Base-by-base conservation (phyloP, 2,888 invertebrate genomes). In the Trimorus sp. region DNA sequence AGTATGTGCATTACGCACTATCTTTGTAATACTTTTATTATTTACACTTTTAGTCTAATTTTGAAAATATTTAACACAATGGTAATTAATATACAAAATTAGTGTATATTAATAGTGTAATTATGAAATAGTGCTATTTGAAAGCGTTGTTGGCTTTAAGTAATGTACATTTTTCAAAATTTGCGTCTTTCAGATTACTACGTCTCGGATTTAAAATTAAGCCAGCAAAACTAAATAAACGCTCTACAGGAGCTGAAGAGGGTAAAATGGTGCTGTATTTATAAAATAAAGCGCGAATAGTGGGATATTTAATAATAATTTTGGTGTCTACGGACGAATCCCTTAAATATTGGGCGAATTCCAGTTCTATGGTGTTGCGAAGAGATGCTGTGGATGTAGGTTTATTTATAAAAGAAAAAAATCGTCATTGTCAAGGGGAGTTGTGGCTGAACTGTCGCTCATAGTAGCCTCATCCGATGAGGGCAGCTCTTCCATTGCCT, bases 171-270 rank as follows among this genome's bases (percentile, higher is more conserved):
- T 60, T 14, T 60, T 60, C 59, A 42, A 60, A 60, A 11, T 16
- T 40, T 16, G 0, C 9, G 12, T 60, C 59, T 5, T 8, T 15
- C 45, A 60, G 15, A 60, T 9, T 42, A 14, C 42, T 60, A 42
- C 59, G 7, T 14, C 59, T 14, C 7, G 59, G 59, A n/a, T 40
- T 60, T n/a, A 42, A 16, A 60, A 60, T 60, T 12, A 60, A 14
- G 1, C 38, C 38, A 6, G 58, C 58, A 12, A 58, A 58, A 37
- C 58, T 58, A 12, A 58, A 58, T 12, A 60, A 16, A 16, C 59
- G n/a, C 37, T 60, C 59, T 7, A 60, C 59, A 15, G 59, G 59
- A 11, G 59, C 59, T 15, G 59, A 60, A 4, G 59, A 60, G n/a
- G 59, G 59, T 16, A 60, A 9, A 4, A 15, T 15, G 15, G 59